A percentile compares a stretch with the other conserved stretches of the same genome.
phyloP scores from a whole-genome alignment of 2,797 vertebrate genomes.

The Salarias fasciatus region DNA sequence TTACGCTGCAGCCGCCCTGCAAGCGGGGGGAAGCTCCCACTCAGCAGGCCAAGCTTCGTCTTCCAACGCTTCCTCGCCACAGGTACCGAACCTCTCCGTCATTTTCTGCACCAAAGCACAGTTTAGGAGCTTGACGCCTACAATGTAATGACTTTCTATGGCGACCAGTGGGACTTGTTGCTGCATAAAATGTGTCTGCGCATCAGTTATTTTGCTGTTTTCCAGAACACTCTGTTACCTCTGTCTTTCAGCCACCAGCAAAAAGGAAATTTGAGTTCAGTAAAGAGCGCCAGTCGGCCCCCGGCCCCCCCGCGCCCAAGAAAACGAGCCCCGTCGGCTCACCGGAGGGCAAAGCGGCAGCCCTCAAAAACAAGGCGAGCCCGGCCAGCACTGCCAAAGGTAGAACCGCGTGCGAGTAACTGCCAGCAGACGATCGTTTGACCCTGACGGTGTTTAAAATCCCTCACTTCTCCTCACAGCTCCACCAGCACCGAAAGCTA shows the following conservation, averaged over 20 bases:
- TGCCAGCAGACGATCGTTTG: too few relatives aligned
- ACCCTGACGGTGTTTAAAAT: not conserved
- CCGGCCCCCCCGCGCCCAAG: conserved; percentile 65
- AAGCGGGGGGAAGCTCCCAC: conserved; percentile 70
- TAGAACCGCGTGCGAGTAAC: conserved; percentile 38
- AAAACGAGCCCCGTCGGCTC: conserved; percentile 73
- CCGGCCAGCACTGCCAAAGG: conserved; percentile 76
- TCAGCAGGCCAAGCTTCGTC: conserved; percentile 50
- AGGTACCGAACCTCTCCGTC: conserved; percentile 72
- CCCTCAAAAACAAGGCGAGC: conserved; percentile 72
- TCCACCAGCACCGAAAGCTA: conserved; percentile 58
- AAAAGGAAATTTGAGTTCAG: conserved; percentile 91
- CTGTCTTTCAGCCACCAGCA: conserved; percentile 66
- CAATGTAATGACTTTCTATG: too few relatives aligned
- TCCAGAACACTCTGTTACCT: not conserved
- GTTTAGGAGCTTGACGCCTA: too few relatives aligned
- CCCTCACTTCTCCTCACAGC: conserved; percentile 31
- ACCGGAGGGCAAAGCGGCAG: conserved; percentile 64
- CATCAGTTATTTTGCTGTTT: too few relatives aligned
- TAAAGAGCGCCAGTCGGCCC: conserved; percentile 80
- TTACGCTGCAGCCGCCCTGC: conserved; percentile 87
- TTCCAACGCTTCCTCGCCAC: conserved; percentile 68
- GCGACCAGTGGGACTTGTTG: too few relatives aligned
- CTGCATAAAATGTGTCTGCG: too few relatives aligned
- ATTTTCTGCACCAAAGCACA: not conserved